Evolutionary conservation across 2,888 invertebrate species (phyloP).

Genomic region (Epinotia demarniana): DNA sequence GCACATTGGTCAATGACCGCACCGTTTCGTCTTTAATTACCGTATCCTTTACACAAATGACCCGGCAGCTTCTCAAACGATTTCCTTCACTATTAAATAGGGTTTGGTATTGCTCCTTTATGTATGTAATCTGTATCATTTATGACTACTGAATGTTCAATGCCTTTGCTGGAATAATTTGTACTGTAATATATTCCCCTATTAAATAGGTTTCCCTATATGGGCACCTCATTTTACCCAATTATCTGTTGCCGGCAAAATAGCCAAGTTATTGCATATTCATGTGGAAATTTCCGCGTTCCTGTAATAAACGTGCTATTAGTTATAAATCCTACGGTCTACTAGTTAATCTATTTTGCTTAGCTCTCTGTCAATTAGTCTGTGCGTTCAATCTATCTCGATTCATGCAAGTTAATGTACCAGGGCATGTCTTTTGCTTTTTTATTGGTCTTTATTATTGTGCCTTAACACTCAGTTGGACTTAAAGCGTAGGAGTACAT

Average conservation of each 20-base stretch:
- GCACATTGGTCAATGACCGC: constrained; percentile 65
- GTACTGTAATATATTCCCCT: constrained; percentile 45
- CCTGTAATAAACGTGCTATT: constrained; percentile 35
- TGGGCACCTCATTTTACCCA: constrained; percentile 58
- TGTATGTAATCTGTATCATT: not conserved
- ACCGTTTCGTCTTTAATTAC: constrained; percentile 60
- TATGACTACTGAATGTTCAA: constrained; percentile 8
- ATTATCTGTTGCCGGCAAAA: constrained; percentile 53
- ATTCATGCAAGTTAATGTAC: constrained; percentile 23
- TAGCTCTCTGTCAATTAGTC: constrained; percentile 43
- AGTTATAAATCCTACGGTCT: constrained; percentile 13
- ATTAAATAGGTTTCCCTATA: constrained; percentile 54
- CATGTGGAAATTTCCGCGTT: constrained; percentile 47
- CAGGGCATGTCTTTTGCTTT: constrained; percentile 33
- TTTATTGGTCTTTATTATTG: constrained; percentile 38
- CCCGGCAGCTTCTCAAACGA: constrained; percentile 43
- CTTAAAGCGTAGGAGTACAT: constrained; percentile 69
- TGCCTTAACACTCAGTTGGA: constrained; percentile 49
- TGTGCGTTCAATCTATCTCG: constrained; percentile 17
- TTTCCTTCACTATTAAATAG: constrained; percentile 37
- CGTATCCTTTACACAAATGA: constrained; percentile 55
- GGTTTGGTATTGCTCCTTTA: constrained; percentile 1
- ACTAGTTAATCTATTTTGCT: constrained; percentile 30
- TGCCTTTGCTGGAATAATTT: constrained; percentile 15
- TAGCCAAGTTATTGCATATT: constrained; percentile 51